A percentile compares a stretch with the other conserved stretches of the same genome.
phyloP scores from a whole-genome alignment of 2,797 vertebrate species.

The Pangasius macronema region DNA sequence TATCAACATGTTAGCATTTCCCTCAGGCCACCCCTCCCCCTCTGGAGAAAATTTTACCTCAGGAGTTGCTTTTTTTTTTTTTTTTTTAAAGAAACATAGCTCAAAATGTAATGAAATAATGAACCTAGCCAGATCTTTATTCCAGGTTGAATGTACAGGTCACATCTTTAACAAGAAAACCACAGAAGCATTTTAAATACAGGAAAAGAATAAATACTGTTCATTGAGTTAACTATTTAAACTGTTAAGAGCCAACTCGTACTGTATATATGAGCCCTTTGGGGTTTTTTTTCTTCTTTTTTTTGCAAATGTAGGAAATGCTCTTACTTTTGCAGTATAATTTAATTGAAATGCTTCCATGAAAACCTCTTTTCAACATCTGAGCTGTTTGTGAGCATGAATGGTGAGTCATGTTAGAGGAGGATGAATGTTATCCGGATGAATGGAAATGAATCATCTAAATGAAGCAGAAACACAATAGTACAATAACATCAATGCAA shows the following conservation, averaged over 20 bases:
- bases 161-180: neutral
- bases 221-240: neutral
- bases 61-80: neutral
- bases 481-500: neutral
- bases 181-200: neutral
- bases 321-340: neutral
- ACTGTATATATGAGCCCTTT: neutral
- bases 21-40: neutral
- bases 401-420: neutral
- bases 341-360: neutral
- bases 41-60: neutral
- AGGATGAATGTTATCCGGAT: neutral
- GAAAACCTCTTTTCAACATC: neutral
- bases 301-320: neutral
- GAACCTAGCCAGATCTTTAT: neutral
- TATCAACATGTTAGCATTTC: too few species aligned
- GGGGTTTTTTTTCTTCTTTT: too few species aligned
- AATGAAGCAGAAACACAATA: neutral
- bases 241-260: neutral
- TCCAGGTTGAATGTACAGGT: neutral
- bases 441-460: neutral
- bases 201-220: neutral
- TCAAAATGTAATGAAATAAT: neutral
- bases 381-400: neutral
- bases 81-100: neutral